Evolutionary conservation across 35 echinoderm and acorn worm species (phyloP).

Genomic region (Amphiura filiformis): DNA sequence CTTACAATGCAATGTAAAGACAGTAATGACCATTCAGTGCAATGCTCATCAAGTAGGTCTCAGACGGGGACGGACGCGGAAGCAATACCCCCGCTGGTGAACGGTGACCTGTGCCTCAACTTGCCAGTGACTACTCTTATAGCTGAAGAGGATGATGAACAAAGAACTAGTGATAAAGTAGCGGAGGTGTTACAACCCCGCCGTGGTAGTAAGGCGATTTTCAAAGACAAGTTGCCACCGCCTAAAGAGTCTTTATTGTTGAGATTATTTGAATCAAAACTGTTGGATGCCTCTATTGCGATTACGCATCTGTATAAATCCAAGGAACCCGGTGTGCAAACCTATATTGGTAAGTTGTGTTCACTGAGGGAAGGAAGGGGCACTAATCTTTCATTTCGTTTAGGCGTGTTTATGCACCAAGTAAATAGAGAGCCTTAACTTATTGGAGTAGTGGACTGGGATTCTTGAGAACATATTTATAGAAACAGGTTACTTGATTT

Average conservation of each 20-base stretch:
- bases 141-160: constrained; percentile 64
- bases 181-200: background rate
- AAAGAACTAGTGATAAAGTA: background rate
- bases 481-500: too few relatives aligned
- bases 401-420: background rate
- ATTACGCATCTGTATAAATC: constrained; percentile 98
- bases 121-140: constrained; percentile 62
- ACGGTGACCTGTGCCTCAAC: constrained; percentile 43
- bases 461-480: background rate
- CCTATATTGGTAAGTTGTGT: constrained; percentile 87
- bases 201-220: constrained; percentile 30
- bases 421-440: background rate
- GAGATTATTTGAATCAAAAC: constrained; percentile 97
- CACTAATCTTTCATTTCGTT: background rate
- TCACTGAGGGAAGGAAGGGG: too few relatives aligned
- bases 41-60: background rate
- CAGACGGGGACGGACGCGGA: background rate
- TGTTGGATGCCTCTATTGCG: constrained; percentile 92
- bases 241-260: constrained; percentile 90
- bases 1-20: background rate
- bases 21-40: background rate
- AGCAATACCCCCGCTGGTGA: background rate
- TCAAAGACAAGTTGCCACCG: constrained; percentile 89
- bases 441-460: background rate
- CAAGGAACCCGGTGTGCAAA: constrained; percentile 95